Conservation (phyloP, 92 coral and sea anemone genomes). For the Heliopora coerulea region DNA sequence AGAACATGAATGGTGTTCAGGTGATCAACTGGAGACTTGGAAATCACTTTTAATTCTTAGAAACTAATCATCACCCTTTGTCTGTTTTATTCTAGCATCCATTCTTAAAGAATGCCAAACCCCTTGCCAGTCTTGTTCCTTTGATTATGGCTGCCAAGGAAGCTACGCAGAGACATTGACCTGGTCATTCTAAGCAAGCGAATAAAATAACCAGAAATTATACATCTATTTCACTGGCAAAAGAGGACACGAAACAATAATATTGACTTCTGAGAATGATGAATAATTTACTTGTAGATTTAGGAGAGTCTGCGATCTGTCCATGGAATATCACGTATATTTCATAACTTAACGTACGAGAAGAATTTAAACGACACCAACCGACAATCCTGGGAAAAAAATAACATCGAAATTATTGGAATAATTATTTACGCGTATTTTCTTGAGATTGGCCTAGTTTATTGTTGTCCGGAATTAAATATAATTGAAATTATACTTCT, state of each 20-base stretch:
- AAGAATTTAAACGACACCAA: neutral
- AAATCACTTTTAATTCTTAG: neutral
- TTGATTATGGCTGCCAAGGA: constrained; percentile 97
- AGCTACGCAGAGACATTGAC: constrained; percentile 79
- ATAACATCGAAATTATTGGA: neutral
- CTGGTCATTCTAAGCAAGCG: neutral
- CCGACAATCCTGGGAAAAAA: neutral
- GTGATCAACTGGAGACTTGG: too few species aligned
- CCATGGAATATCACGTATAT: neutral
- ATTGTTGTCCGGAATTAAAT: neutral
- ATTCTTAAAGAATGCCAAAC: constrained; percentile 97
- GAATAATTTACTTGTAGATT: neutral
- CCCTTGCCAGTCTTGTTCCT: constrained; percentile 96
- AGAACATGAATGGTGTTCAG: too few species aligned
- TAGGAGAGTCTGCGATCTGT: neutral
- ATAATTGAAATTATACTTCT: neutral
- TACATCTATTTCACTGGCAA: constrained; percentile 23
- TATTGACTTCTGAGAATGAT: neutral
- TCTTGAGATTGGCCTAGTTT: neutral
- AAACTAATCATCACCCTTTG: neutral
- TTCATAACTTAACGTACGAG: neutral
- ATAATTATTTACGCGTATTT: neutral
- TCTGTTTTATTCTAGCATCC: constrained; percentile 75
- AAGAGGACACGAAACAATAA: constrained; percentile 2
- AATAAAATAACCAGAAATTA: constrained; percentile 6